These are phyloP conservation scores for Trachymyrmex cornetzi DNA, from an alignment of 1,140 invertebrate species.

Conservation along the genomic window DNA sequence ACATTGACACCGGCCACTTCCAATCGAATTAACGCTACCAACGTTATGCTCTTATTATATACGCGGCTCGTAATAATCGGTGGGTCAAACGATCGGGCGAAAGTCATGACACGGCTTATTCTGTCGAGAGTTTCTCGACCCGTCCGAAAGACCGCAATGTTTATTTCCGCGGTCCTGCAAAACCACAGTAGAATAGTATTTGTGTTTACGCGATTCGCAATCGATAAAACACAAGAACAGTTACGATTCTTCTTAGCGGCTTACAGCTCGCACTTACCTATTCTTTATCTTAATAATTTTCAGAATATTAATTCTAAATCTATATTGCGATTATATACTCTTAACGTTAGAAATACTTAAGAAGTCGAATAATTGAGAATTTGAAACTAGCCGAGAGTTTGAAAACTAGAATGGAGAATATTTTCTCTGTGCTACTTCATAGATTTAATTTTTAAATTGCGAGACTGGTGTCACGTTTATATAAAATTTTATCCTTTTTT, in stretches of 20 bases:
- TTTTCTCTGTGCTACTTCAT: background rate
- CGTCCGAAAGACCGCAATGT: slow-evolving; percentile 76
- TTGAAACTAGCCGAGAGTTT: background rate
- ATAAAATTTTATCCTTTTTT: background rate
- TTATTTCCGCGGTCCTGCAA: slow-evolving; percentile 77
- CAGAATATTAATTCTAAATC: background rate
- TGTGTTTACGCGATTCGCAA: slow-evolving; percentile 17
- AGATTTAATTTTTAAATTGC: slow-evolving; percentile 20
- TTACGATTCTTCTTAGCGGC: slow-evolving; percentile 4
- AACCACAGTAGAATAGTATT: slow-evolving; percentile 72
- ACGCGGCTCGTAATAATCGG: slow-evolving; percentile 35
- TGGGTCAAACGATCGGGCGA: slow-evolving; percentile 70
- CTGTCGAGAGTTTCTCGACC: slow-evolving; percentile 76
- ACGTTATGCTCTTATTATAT: slow-evolving; percentile 47
- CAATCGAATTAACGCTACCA: slow-evolving; percentile 39
- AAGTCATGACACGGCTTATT: slow-evolving; percentile 75
- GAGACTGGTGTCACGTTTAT: background rate
- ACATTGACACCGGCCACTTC: background rate
- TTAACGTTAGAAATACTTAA: background rate
- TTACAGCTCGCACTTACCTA: background rate
- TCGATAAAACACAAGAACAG: slow-evolving; percentile 4
- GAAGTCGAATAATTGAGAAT: background rate
- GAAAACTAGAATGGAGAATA: background rate
- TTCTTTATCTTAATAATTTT: background rate
- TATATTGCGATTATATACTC: background rate